phyloP scores from a whole-genome alignment of 2,113 vertebrate genomes.

The Pipa parva region DNA sequence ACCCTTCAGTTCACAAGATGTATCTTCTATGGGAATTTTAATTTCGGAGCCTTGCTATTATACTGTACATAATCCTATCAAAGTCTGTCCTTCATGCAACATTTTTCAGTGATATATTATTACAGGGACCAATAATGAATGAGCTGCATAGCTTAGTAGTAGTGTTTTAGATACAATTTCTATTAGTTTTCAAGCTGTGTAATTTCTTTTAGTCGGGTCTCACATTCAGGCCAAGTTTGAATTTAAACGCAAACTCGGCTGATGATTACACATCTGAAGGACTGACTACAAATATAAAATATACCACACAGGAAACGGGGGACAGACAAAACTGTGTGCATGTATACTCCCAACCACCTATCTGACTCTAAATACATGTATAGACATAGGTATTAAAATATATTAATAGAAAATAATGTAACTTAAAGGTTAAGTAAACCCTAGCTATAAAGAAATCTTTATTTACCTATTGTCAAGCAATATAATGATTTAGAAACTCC shows the following conservation, averaged over 20 bases:
- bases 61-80: conserved; percentile 82
- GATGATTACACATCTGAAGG: not conserved
- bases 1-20: conserved; percentile 78
- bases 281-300: not conserved
- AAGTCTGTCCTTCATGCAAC: conserved; percentile 87
- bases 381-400: no score
- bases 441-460: no score
- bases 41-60: conserved; percentile 82
- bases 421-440: no score
- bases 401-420: no score
- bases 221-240: conserved; percentile 66
- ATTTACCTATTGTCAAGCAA: no score
- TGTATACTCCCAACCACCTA: no score
- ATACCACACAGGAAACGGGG: not conserved
- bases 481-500: no score
- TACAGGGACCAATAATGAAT: conserved; percentile 82
- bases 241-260: conserved; percentile 62
- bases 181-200: conserved; percentile 81
- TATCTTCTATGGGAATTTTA: conserved; percentile 88
- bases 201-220: conserved; percentile 68
- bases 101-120: conserved; percentile 91
- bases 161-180: conserved; percentile 83
- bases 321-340: not conserved
- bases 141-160: conserved; percentile 82
- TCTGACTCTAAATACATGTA: no score